A percentile compares a stretch with the other conserved stretches of the same genome.
Evolutionary conservation across 2,113 vertebrate species (phyloP).

Genomic region (Malurus melanocephalus): DNA sequence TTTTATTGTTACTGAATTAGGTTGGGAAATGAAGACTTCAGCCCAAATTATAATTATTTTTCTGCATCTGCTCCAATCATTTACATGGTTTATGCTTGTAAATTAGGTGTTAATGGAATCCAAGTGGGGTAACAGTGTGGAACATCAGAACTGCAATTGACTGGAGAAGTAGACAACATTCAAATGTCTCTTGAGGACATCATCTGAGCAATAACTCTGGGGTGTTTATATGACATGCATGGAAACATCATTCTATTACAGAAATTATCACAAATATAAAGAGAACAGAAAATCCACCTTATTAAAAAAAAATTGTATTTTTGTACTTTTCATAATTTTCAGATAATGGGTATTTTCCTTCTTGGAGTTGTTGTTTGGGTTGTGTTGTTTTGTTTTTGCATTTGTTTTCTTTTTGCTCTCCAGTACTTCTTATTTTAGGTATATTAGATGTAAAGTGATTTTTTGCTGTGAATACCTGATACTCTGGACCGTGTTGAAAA

Average conservation of each 20-base stretch:
- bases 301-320: neutral
- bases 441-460: neutral
- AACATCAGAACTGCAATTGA: constrained; percentile 56
- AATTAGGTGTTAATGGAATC: constrained; percentile 73
- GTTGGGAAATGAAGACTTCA: constrained; percentile 62
- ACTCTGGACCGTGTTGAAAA: neutral
- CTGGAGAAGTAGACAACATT: constrained; percentile 37
- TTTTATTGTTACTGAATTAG: constrained; percentile 52
- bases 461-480: neutral
- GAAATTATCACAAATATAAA: neutral
- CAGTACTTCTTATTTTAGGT: too few relatives aligned
- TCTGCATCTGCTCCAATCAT: constrained; percentile 62
- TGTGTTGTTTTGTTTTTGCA: neutral
- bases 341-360: neutral
- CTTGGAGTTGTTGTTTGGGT: neutral
- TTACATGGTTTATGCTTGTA: constrained; percentile 66
- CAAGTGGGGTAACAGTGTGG: constrained; percentile 65
- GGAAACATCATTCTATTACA: neutral
- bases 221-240: neutral
- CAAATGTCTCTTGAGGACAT: constrained; percentile 44
- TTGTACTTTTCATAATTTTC: neutral
- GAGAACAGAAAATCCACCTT: neutral
- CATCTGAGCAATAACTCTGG: neutral
- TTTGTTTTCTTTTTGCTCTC: too few relatives aligned
- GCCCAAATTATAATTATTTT: constrained; percentile 67